Evolutionary conservation across 2,113 vertebrate species (phyloP).

Genomic region (Potamarius usumacintae): DNA sequence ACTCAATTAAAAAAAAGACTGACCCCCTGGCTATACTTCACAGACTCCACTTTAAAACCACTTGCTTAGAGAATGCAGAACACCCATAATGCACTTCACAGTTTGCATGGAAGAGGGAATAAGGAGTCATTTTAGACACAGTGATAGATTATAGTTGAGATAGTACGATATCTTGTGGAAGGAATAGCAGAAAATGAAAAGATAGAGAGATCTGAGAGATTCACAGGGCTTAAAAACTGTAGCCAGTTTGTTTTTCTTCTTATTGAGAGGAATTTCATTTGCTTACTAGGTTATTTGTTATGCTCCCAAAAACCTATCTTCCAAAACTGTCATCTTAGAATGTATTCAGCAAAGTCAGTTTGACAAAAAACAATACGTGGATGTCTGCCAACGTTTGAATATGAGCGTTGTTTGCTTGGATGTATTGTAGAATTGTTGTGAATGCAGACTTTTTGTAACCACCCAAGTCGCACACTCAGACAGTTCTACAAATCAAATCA

Average conservation of each 20-base stretch:
- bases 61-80: not conserved
- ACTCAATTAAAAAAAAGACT: not conserved
- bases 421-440: not conserved
- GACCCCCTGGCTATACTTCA: not conserved
- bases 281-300: not conserved
- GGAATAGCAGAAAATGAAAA: not conserved
- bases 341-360: not conserved
- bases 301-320: not conserved
- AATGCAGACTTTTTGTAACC: not conserved
- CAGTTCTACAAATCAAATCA: not conserved
- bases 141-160: not conserved
- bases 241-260: not conserved
- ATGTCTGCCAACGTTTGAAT: not conserved
- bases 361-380: not conserved
- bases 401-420: not conserved
- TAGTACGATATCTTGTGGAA: not conserved
- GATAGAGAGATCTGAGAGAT: not conserved
- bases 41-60: not conserved
- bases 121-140: not conserved
- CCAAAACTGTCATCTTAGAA: not conserved
- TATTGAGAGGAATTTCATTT: not conserved
- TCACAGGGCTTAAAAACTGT: not conserved
- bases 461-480: not conserved
- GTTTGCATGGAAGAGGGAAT: not conserved
- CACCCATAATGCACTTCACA: not conserved